phyloP scores from a whole-genome alignment of 2,113 vertebrate genomes.

The Galeopterus variegatus region DNA sequence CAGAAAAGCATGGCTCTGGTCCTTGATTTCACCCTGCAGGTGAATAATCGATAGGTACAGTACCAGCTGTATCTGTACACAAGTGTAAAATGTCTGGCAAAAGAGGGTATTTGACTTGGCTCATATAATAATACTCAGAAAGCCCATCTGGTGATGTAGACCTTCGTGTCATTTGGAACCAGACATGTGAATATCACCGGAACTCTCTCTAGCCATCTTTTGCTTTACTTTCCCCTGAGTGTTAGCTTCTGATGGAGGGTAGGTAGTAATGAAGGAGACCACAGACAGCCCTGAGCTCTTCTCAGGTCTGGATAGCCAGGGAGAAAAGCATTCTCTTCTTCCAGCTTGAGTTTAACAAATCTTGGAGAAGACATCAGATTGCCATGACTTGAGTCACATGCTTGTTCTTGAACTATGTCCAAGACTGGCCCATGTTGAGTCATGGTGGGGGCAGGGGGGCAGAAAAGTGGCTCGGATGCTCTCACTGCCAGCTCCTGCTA shows the following conservation, averaged over 20 bases:
- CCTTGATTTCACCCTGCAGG: background rate
- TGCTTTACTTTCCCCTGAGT: background rate
- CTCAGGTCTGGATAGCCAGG: background rate
- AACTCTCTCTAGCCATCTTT: background rate
- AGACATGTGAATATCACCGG: background rate
- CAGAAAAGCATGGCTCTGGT: background rate
- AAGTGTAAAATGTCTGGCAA: background rate
- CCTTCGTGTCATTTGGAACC: background rate
- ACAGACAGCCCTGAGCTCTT: too few relatives aligned
- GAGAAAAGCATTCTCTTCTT: background rate
- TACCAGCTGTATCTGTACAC: background rate
- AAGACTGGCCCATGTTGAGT: background rate
- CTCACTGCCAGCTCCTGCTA: background rate
- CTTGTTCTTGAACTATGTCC: background rate
- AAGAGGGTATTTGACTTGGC: background rate
- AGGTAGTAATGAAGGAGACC: background rate
- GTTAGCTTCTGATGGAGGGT: background rate
- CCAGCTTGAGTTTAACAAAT: background rate
- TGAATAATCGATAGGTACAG: background rate
- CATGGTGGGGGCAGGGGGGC: background rate
- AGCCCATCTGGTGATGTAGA: background rate
- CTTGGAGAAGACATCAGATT: background rate
- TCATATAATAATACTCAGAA: background rate
- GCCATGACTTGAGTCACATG: background rate
- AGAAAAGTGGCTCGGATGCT: background rate